Conservation (phyloP, 2,113 vertebrate species). For the Oceanites oceanicus region DNA sequence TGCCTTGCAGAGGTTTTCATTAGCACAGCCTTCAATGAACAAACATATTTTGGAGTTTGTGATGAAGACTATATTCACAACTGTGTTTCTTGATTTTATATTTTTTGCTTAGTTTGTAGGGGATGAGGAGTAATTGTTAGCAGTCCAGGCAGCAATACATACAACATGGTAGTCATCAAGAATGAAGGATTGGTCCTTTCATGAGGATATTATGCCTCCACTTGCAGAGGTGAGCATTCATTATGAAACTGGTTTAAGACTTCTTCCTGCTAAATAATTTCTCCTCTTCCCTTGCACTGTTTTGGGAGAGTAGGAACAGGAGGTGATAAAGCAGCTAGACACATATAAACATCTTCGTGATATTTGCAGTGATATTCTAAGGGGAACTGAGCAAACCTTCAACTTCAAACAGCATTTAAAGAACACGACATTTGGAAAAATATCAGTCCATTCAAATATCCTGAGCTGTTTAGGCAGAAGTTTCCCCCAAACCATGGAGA, state of each 20-base stretch:
- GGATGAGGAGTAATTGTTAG: neutral
- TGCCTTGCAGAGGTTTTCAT: neutral
- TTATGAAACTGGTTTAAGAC: neutral
- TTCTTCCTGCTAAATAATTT: neutral
- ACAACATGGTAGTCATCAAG: neutral
- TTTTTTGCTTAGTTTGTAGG: neutral
- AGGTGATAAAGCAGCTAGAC: constrained; percentile 22
- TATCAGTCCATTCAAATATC: neutral
- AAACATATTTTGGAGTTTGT: neutral
- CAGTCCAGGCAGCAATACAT: neutral
- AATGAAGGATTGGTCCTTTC: neutral
- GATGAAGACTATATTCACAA: neutral
- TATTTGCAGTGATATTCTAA: constrained; percentile 41
- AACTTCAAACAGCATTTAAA: constrained; percentile 40
- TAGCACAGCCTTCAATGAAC: neutral
- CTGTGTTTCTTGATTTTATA: neutral
- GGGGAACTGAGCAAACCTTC: constrained; percentile 22
- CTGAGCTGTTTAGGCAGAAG: neutral
- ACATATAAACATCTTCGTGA: constrained; percentile 7
- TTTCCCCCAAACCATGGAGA: neutral
- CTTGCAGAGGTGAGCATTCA: neutral
- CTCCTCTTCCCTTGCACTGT: neutral
- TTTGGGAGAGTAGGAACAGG: neutral
- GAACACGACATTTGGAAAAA: constrained; percentile 47
- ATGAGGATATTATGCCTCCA: neutral